Evolutionary conservation across 2,113 vertebrate genomes (phyloP), one percentile per base, ranked within the genome.

Genomic region (Psephotus haematonotus): DNA sequence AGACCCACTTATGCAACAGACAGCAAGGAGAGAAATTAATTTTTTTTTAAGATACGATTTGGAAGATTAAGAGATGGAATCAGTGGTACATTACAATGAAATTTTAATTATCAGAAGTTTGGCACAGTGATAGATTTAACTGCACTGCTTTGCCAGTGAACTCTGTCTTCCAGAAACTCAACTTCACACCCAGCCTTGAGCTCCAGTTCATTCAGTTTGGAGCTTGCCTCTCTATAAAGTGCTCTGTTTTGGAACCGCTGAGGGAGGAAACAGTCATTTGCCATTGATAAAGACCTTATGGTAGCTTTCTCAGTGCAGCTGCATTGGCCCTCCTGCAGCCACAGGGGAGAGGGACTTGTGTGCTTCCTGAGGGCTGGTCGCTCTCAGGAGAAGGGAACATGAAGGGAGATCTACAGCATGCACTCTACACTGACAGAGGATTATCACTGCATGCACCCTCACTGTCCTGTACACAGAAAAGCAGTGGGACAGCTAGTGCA

Each of bases 1-100:
- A 93, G 95, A 91, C n/a, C 43, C n/a, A 74, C 55, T 95, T 92
- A 92, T 10, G 52, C 50, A 95, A 92, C 77, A 95, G 95, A 86
- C 43, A 95, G 63, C 41, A 85, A 75, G n/a, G 57, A 93, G 15
- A 65, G 17, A 27, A 79, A 63, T 85, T 72, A 4, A 47, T 9
- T 41, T 82, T 75, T 86, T 95, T 72, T 78, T 23, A 6, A 90
- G 86, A 86, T 49, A 82, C 31, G 87, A 72, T 92, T 72, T 91
- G 81, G 69, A 95, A 95, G 93, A 94, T 79, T 89, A 86, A 95
- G 65, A 89, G 69, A 62, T 57, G 17, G 62, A 44, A 76, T 88
- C 86, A 68, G 20, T 28, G 43, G 77, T 79, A 95, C 35, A 57
- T 76, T 79, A 70, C 93, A 86, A 83, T 76, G 65, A 91, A 93